Evolutionary conservation across 2,888 invertebrate genomes (phyloP).

Genomic region (Azorinus chamasolen): DNA sequence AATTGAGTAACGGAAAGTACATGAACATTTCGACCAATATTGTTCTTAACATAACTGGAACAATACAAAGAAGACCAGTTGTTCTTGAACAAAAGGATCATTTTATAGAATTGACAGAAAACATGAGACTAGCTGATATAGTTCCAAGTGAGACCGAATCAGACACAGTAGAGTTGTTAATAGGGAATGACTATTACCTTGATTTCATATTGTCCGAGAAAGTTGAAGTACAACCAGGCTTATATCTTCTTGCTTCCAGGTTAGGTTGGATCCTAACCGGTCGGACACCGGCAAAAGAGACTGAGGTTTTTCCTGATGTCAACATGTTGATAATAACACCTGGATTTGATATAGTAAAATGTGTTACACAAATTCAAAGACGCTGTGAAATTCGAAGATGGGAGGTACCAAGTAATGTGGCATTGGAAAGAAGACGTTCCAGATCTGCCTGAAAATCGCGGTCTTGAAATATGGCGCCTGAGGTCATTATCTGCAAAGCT

Average conservation of each 20-base stretch:
- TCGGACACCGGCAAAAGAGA: not conserved
- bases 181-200: conserved; percentile 37
- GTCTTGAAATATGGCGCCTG: conserved; percentile 22
- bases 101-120: conserved; percentile 9
- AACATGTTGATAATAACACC: conserved; percentile 29
- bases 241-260: conserved; percentile 14
- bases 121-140: conserved; percentile 21
- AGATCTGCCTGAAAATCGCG: conserved; percentile 24
- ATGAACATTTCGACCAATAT: conserved; percentile 22
- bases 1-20: conserved; percentile 14
- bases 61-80: conserved; percentile 21
- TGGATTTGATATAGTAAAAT: conserved; percentile 7
- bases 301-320: not conserved
- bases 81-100: not conserved
- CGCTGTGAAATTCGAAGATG: conserved; percentile 12
- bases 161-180: conserved; percentile 14
- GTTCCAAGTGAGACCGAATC: conserved; percentile 12
- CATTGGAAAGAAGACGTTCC: conserved; percentile 26
- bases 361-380: conserved; percentile 8
- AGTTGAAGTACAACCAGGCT: conserved; percentile 21
- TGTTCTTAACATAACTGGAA: conserved; percentile 28
- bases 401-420: conserved; percentile 19
- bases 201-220: conserved; percentile 23
- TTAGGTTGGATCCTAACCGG: conserved; percentile 24
- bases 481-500: conserved; percentile 7